phyloP scores from a whole-genome alignment of 2,797 vertebrate genomes.

The Pipistrellus kuhlii region DNA sequence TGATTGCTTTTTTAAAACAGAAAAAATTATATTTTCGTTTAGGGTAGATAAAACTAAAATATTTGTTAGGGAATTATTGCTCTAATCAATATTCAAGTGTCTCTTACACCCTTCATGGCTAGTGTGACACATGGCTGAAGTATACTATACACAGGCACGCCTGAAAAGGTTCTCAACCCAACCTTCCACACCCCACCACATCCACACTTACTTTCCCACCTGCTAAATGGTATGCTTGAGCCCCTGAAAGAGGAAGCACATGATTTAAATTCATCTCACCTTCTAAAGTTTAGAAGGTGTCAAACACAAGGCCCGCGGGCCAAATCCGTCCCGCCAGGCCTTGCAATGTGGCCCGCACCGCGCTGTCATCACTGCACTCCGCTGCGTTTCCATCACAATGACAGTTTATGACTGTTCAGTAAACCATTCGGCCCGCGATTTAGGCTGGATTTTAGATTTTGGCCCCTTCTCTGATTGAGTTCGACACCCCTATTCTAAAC shows the following conservation, averaged over 20 bases:
- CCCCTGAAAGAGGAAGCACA: neutral
- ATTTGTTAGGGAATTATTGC: neutral
- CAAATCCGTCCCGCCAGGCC: too few relatives aligned
- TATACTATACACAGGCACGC: neutral
- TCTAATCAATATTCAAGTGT: neutral
- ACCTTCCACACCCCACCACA: neutral
- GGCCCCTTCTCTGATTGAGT: too few relatives aligned
- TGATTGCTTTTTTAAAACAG: neutral
- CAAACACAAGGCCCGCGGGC: too few relatives aligned
- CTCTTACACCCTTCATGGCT: neutral
- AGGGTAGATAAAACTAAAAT: neutral
- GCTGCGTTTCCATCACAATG: too few relatives aligned
- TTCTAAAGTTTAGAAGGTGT: too few relatives aligned
- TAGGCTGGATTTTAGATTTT: too few relatives aligned
- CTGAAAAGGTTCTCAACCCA: neutral
- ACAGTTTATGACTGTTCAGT: too few relatives aligned
- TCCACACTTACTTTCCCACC: neutral
- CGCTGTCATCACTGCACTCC: too few relatives aligned
- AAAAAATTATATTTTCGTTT: slow-evolving; percentile 22
- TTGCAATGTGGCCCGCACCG: too few relatives aligned
- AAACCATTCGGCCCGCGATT: too few relatives aligned
- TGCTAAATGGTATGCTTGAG: neutral
- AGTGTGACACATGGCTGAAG: neutral
- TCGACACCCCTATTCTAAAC: too few relatives aligned
- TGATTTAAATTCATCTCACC: slow-evolving; percentile 30